A percentile compares a stretch with the other conserved stretches of the same genome.
These are phyloP conservation scores for Luscinia megarhynchos DNA, from an alignment of 2,797 vertebrate genomes.

Conservation along the genomic window DNA sequence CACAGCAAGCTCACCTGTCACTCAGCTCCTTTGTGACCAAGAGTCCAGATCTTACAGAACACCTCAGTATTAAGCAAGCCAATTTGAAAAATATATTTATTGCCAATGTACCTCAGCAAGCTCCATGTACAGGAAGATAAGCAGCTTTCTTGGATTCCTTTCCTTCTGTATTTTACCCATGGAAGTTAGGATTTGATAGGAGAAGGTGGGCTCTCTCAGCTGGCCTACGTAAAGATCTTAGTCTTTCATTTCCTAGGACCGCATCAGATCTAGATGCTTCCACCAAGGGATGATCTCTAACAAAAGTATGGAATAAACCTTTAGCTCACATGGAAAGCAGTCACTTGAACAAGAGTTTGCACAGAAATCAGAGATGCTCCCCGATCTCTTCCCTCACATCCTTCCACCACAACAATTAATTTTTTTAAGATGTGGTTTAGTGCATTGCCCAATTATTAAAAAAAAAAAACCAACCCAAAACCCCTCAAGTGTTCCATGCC, in stretches of 20 bases:
- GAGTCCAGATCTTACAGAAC: neutral
- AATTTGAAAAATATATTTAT: neutral
- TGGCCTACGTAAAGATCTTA: neutral
- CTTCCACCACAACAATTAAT: neutral
- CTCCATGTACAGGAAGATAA: neutral
- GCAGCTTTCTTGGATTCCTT: neutral
- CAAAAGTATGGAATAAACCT: slow-evolving; percentile 24
- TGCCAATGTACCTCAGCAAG: neutral
- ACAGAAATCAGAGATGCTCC: neutral
- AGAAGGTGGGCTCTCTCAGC: neutral
- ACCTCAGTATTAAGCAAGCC: neutral
- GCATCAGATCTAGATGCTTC: neutral
- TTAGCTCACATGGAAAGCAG: neutral
- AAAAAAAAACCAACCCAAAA: neutral
- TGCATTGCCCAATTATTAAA: neutral
- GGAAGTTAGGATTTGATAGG: neutral
- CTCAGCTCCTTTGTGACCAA: neutral
- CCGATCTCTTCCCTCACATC: neutral
- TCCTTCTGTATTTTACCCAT: slow-evolving; percentile 10
- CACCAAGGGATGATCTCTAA: neutral
- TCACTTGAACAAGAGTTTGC: neutral
- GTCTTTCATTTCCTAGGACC: neutral
- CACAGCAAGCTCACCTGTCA: neutral
- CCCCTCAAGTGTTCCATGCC: neutral
- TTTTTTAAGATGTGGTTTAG: neutral